Evolutionary conservation across 2,113 vertebrate species (phyloP).

Genomic region (Podarcis cretensis): DNA sequence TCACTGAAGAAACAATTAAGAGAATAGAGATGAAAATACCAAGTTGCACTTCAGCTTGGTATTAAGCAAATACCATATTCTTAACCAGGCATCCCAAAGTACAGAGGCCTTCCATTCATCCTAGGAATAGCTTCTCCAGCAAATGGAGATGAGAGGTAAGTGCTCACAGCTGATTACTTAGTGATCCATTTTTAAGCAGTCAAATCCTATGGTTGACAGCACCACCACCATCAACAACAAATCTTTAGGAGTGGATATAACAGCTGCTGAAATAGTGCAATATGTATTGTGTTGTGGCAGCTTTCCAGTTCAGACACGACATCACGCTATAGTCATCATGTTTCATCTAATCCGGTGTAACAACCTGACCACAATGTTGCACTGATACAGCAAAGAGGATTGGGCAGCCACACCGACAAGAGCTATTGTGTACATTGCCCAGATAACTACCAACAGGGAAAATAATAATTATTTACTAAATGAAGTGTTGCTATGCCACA

Average conservation of each 20-base stretch:
- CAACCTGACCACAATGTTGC: neutral
- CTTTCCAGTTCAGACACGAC: neutral
- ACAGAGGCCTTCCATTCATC: neutral
- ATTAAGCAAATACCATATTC: neutral
- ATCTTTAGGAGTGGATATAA: neutral
- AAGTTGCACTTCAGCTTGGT: neutral
- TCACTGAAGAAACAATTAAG: slow-evolving; percentile 79
- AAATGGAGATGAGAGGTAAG: no score
- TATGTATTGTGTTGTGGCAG: neutral
- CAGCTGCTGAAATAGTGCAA: neutral
- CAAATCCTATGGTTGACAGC: neutral
- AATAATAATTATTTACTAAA: neutral
- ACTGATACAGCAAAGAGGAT: neutral
- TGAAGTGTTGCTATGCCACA: neutral
- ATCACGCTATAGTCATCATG: neutral
- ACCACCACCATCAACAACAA: no score
- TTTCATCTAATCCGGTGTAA: neutral
- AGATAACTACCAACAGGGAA: no score
- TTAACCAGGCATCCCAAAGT: neutral
- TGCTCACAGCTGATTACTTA: neutral
- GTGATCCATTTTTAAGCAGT: neutral
- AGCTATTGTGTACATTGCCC: neutral
- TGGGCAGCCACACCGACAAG: no score
- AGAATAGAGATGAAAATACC: slow-evolving; percentile 43
- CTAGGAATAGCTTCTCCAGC: neutral